These are phyloP conservation scores for Chrysotoxum bicinctum DNA, from an alignment of 2,888 invertebrate species.

Conservation along the genomic window DNA sequence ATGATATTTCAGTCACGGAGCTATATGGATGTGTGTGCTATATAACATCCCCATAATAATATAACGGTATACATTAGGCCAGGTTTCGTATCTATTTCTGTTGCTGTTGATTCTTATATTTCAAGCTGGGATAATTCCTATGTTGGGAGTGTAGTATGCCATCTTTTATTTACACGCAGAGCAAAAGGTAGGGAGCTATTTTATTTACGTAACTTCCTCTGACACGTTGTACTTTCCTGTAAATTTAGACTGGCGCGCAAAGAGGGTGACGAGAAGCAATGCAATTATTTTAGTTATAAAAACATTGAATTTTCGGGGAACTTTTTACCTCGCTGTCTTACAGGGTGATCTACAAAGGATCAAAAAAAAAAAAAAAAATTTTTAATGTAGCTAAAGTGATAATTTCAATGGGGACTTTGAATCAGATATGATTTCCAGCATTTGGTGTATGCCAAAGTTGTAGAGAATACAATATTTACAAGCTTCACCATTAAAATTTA, in stretches of 20 bases:
- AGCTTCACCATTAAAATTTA: too few relatives aligned
- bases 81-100: constrained; percentile 19
- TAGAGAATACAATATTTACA: too few relatives aligned
- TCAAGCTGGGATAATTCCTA: constrained; percentile 7
- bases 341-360: constrained; percentile 2
- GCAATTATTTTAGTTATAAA: constrained; percentile 62
- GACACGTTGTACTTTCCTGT: constrained; percentile 6
- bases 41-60: constrained; percentile 50
- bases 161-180: neutral
- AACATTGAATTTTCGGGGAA: constrained; percentile 37
- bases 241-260: neutral
- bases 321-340: neutral
- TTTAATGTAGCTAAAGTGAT: too few relatives aligned
- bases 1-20: constrained; percentile 61
- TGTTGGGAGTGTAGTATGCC: neutral
- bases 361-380: neutral
- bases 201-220: constrained; percentile 57
- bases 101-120: constrained; percentile 12
- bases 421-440: too few relatives aligned
- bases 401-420: too few relatives aligned
- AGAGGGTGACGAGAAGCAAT: constrained; percentile 23
- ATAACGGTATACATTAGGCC: constrained; percentile 37
- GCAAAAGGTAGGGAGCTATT: constrained; percentile 31
- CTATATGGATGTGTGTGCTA: constrained; percentile 5
- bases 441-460: too few relatives aligned